Evolutionary conservation across 2,113 vertebrate species (phyloP), one percentile per base, ranked within the genome.

Genomic region (Oxyura jamaicensis): DNA sequence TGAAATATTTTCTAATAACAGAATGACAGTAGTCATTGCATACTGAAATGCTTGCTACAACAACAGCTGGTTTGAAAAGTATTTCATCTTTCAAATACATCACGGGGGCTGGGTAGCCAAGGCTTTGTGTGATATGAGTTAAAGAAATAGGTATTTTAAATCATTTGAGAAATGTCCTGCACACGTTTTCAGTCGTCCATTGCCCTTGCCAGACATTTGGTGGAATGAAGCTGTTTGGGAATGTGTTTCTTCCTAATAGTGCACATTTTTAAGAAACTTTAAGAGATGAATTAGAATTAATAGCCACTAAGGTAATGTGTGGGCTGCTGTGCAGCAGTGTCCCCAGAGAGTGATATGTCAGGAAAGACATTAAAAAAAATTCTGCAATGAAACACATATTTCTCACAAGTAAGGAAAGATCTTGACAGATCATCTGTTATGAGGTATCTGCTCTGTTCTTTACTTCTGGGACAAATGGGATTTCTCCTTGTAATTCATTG

Each of bases 221-320:
- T 85, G 58, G 35, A 85, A 20, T 60, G 53, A 82, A 82, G 53
- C 44, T 75, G 18, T 53, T 89, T 55, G 55, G 50, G 46, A 18
- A 13, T 41, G 5, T 91, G 80, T 93, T 74, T 97, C 90, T 94
- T 91, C 85, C 59, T 93, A 77, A 90, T 11, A 9, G 63, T 55
- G 28, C n/a, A 23, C n/a, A 63, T 17, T 94, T 91, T 74, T n/a
- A 88, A 77, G 67, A 58, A 88, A 67, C n/a, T 74, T 85, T 29
- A 75, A 33, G 48, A 46, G 68, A 50, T 77, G 76, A 80, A 83
- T 86, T 91, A 35, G 72, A 80, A 75, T 46, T 55, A 91, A 63
- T 74, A 94, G 85, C 75, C 68, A 62, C 59, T 36, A 81, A 93
- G 79, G 35, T 83, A 93, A 69, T 36, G 52, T 85, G 85, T 83